Base-by-base conservation (phyloP, 2,797 vertebrate genomes). In the Artibeus lituratus region DNA sequence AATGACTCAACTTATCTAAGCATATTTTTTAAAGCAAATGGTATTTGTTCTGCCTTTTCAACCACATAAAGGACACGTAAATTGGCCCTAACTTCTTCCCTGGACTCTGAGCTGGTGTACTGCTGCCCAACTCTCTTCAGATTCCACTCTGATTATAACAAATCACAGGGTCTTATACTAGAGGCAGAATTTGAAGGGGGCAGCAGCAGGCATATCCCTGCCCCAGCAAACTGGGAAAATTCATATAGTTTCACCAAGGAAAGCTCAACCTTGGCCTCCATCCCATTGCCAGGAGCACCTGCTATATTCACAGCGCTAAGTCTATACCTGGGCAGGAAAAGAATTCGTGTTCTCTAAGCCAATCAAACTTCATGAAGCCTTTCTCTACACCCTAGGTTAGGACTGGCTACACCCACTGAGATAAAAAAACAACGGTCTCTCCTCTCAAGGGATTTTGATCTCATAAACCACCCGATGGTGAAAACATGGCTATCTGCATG, bases 221-320 rank as follows among this genome's bases (percentile, higher is more conserved):
- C 70, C 84, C 35, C 67, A 51, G 44, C 57, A 96, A 93, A 70
- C 83, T 85, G 29, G 53, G 72, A 94, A 95, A 91, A 91, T 65
- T 67, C 80, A 29, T 18, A 80, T 2, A 6, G 18, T 83, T 93
- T 94, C 24, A 55, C n/a, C 49, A 9, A 1, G 26, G 51, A 89
- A 78, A 84, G 44, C 39, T 87, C 57, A 3, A 3, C 14, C 29
- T 62, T 81, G 65, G 44, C 80, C 69, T 80, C 32, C 80, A 15
- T 14, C 53, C 42, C 73, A 8, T 7, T 35, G 22, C 65, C 24
- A 55, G 42, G 0, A n/a, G 51, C 53, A 22, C 0, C 0, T 0
- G 72, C 35, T n/a, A n/a, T 57, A 70, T 62, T 87, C 62, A 35
- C 42, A 89, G 85, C 57, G 29, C 57, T 7, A 1, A 32, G 11